Evolutionary conservation across 2,797 vertebrate species (phyloP).

Genomic region (Buceros bicornis): DNA sequence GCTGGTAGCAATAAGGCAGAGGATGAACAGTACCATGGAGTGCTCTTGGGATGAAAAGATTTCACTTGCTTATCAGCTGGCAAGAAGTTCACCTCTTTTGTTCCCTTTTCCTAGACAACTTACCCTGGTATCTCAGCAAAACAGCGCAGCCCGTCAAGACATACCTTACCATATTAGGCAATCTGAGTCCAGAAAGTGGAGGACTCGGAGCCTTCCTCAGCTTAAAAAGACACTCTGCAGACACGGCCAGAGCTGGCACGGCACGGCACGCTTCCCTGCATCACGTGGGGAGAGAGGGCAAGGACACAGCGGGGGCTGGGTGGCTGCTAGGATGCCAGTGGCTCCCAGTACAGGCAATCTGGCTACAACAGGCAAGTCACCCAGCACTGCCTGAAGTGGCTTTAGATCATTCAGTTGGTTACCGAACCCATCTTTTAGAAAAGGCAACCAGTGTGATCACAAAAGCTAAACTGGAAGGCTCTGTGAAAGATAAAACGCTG

Average conservation of each 20-base stretch:
- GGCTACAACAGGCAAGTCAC: neutral
- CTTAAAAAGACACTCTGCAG: neutral
- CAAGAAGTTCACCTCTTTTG: conserved; percentile 23
- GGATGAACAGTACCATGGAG: neutral
- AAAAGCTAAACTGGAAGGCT: neutral
- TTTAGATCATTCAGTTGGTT: neutral
- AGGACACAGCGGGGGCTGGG: rapidly evolving
- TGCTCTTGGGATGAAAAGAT: neutral
- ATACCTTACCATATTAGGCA: conserved; percentile 88
- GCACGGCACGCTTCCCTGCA: neutral
- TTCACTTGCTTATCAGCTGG: neutral
- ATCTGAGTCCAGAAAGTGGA: conserved; percentile 45
- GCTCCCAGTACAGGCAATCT: neutral
- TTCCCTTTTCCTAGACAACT: conserved; percentile 14
- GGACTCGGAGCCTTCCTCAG: neutral
- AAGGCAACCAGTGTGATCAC: neutral
- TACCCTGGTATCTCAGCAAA: neutral
- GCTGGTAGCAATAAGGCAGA: neutral
- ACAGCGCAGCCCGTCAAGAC: conserved; percentile 34
- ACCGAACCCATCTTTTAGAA: neutral
- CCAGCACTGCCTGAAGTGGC: neutral
- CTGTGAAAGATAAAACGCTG: neutral
- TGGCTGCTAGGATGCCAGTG: neutral
- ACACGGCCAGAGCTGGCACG: rapidly evolving
- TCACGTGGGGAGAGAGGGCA: neutral